Evolutionary conservation across 2,113 vertebrate species (phyloP).

Genomic region (Uria lomvia): DNA sequence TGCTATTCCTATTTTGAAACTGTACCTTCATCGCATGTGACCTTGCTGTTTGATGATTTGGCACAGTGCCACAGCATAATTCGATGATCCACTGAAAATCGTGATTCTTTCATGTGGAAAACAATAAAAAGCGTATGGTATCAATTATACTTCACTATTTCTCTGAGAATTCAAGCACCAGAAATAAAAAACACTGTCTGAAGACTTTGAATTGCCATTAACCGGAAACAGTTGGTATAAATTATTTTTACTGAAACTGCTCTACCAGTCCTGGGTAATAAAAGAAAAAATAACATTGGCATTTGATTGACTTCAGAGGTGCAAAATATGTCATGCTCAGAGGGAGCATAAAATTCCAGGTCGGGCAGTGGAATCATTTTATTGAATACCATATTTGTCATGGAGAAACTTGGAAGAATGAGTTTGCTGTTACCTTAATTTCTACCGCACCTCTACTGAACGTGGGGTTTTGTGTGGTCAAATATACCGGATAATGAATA

Average conservation of each 20-base stretch:
- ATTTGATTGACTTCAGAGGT: constrained; percentile 47
- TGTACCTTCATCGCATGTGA: not conserved
- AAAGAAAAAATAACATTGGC: constrained; percentile 34
- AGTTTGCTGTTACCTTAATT: not conserved
- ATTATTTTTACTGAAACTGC: constrained; percentile 52
- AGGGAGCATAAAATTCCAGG: constrained; percentile 8
- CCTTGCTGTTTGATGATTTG: constrained; percentile 5
- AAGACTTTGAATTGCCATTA: constrained; percentile 38
- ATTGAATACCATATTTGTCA: not conserved
- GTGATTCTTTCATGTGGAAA: constrained; percentile 51
- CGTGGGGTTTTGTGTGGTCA: not conserved
- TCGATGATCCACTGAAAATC: not conserved
- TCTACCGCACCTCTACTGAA: not conserved
- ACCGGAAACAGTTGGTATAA: constrained; percentile 58
- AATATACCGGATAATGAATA: not conserved
- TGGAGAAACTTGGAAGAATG: not conserved
- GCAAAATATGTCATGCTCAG: constrained; percentile 27
- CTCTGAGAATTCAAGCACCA: constrained; percentile 24
- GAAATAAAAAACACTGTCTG: constrained; percentile 34
- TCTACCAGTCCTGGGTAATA: constrained; percentile 29
- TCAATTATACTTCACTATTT: constrained; percentile 5
- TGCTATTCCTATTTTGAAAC: not conserved
- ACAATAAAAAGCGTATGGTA: constrained; percentile 48
- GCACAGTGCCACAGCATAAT: not conserved
- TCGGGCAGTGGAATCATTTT: not conserved